Evolutionary conservation across 2,797 vertebrate genomes (phyloP), one percentile per base, ranked within the genome.

Genomic region (Adrianichthys oophorus): DNA sequence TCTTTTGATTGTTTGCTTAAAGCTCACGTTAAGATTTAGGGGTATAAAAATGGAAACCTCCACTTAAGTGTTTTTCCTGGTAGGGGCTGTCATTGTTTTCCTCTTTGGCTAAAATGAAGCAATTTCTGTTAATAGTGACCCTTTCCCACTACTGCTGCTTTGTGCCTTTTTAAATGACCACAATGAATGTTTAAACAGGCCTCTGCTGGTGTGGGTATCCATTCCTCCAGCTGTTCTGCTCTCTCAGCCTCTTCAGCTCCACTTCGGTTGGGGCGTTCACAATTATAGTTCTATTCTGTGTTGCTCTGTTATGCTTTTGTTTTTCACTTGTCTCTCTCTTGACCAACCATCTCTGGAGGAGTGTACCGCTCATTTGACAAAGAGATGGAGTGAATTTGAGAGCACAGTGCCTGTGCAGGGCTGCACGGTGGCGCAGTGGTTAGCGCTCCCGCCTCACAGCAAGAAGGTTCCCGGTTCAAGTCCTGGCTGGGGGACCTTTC

Each of bases 171-270:
- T 78, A 87, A 86, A 85, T 78, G 60, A 69, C 68, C 72, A 67
- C 56, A 65, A 78, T 88, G 69, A 85, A 87, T 87, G 80, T 83
- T 84, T 86, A 85, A 88, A 82, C 76, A 86, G 74, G 60, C 55
- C 48, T 74, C 60, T 61, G 74, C 62, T 69, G 64, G 41, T 70
- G 74, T 73, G 70, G 58, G 63, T 76, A 74, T 65, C 68, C 62
- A 59, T 62, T 80, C 66, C 60, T 75, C 47, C 68, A 78, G 75
- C 66, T 72, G 70, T 63, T 70, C 65, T 74, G 51, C 74, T 81
- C 76, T 81, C 60, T 43, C 68, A 78, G 67, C 80, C 82, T 76
- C 82, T 84, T 83, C 70, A 87, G 62, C 55, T 61, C 66, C 86
- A 74, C 84, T 88, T 79, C 71, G 83, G 23, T 57, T 55, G 52